Evolutionary conservation across 2,888 invertebrate species (phyloP).

Genomic region (Anthrax anthrax): DNA sequence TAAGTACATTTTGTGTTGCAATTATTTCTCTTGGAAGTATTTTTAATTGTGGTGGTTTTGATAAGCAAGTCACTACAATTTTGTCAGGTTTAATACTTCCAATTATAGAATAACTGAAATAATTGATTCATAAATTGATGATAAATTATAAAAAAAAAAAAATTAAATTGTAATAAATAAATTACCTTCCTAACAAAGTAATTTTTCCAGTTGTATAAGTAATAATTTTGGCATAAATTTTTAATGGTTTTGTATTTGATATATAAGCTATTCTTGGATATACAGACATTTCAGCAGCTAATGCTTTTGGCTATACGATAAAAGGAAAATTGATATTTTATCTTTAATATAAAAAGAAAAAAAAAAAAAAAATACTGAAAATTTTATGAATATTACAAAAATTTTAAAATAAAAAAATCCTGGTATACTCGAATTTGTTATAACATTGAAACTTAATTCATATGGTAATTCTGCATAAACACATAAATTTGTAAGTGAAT

Average conservation of each 20-base stretch:
- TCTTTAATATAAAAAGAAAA: no score
- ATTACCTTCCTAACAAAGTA: conserved; percentile 20
- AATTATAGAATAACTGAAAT: conserved; percentile 20
- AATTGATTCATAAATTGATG: neutral
- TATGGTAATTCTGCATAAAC: conserved; percentile 22
- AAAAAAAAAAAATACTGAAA: neutral
- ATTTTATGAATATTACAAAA: conserved; percentile 15
- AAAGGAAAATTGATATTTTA: no score
- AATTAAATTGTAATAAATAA: neutral
- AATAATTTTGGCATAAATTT: conserved; percentile 10
- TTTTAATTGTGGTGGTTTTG: conserved; percentile 20
- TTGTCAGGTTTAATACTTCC: conserved; percentile 18
- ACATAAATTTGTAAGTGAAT: neutral
- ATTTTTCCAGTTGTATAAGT: conserved; percentile 18
- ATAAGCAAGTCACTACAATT: conserved; percentile 20
- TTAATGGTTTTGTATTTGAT: neutral
- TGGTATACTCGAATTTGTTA: conserved; percentile 18
- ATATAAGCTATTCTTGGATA: neutral
- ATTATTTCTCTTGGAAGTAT: conserved; percentile 14
- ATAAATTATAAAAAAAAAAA: neutral
- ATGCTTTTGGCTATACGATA: conserved; percentile 13
- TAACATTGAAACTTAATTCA: conserved; percentile 20
- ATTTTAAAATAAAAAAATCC: conserved; percentile 26
- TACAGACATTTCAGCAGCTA: conserved; percentile 14
- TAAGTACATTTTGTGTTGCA: conserved; percentile 16